Conservation (phyloP, 92 coral and sea anemone species). For the Chrysogorgia sp. region DNA sequence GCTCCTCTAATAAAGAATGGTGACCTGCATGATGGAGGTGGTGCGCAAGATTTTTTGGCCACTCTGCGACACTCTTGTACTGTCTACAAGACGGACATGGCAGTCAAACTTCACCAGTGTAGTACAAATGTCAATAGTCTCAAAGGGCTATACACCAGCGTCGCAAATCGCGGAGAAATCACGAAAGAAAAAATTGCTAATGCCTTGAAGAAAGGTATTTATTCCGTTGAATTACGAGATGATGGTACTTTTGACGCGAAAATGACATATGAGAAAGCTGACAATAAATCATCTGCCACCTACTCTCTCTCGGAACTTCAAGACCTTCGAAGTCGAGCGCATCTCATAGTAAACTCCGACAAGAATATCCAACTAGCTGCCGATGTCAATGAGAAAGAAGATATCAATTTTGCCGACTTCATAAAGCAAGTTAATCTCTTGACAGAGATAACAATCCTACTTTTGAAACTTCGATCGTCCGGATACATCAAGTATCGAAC, state of each 20-base stretch:
- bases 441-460: slow-evolving; percentile 32
- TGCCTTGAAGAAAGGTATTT: slow-evolving; percentile 63
- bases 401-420: slow-evolving; percentile 37
- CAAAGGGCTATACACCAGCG: slow-evolving; percentile 61
- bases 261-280: slow-evolving; percentile 36
- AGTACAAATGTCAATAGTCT: slow-evolving; percentile 64
- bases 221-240: slow-evolving; percentile 48
- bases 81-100: slow-evolving; percentile 10
- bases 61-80: neutral
- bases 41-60: neutral
- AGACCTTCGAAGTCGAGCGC: slow-evolving; percentile 61
- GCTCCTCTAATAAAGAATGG: slow-evolving; percentile 55
- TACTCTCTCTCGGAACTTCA: slow-evolving; percentile 49
- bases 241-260: slow-evolving; percentile 59
- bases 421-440: slow-evolving; percentile 51
- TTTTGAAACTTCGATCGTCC: slow-evolving; percentile 37
- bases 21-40: slow-evolving; percentile 2
- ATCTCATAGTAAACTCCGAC: slow-evolving; percentile 36
- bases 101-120: slow-evolving; percentile 41
- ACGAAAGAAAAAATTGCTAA: slow-evolving; percentile 64
- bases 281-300: neutral
- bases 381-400: neutral
- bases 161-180: slow-evolving; percentile 77
- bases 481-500: slow-evolving; percentile 42
- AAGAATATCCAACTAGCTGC: neutral